A percentile compares a stretch with the other conserved stretches of the same genome.
Evolutionary conservation across 2,888 invertebrate genomes (phyloP).

Genomic region (Macropis europaea): DNA sequence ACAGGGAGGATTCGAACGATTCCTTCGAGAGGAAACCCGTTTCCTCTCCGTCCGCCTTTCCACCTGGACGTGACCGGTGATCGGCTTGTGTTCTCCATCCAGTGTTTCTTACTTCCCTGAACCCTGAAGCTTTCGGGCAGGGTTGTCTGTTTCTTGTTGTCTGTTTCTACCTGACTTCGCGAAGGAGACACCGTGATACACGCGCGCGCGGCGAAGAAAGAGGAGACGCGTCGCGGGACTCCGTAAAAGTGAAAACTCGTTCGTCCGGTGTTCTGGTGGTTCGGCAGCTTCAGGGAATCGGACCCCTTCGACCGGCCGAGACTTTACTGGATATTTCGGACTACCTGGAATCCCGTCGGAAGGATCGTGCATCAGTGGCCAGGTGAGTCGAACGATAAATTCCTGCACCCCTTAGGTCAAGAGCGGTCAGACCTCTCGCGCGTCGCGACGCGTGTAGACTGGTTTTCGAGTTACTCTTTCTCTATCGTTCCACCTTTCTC

Average conservation of each 20-base stretch:
- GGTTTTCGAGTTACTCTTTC: constrained; percentile 33
- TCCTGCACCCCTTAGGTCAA: constrained; percentile 57
- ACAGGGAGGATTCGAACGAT: background rate
- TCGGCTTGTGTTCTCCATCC: constrained; percentile 42
- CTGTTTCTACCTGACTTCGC: background rate
- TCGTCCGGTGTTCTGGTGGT: constrained; percentile 32
- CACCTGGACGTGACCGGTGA: constrained; percentile 40
- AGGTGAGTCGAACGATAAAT: constrained; percentile 59
- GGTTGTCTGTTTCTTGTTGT: constrained; percentile 6
- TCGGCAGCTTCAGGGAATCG: constrained; percentile 4
- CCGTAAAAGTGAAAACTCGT: constrained; percentile 62
- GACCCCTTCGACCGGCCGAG: background rate
- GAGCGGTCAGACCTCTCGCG: constrained; percentile 56
- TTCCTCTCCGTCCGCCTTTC: constrained; percentile 3
- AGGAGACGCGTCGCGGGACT: constrained; percentile 34
- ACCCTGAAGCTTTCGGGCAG: constrained; percentile 12
- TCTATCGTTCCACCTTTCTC: background rate
- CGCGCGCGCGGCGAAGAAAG: constrained; percentile 28
- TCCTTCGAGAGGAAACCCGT: constrained; percentile 26
- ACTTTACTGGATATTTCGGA: constrained; percentile 41
- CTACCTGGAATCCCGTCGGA: constrained; percentile 17
- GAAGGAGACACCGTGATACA: constrained; percentile 40
- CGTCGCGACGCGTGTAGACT: constrained; percentile 56
- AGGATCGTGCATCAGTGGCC: constrained; percentile 37
- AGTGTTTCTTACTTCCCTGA: constrained; percentile 39